Evolutionary conservation across 2,113 vertebrate genomes (phyloP).

Genomic region (Falcunculus frontatus): DNA sequence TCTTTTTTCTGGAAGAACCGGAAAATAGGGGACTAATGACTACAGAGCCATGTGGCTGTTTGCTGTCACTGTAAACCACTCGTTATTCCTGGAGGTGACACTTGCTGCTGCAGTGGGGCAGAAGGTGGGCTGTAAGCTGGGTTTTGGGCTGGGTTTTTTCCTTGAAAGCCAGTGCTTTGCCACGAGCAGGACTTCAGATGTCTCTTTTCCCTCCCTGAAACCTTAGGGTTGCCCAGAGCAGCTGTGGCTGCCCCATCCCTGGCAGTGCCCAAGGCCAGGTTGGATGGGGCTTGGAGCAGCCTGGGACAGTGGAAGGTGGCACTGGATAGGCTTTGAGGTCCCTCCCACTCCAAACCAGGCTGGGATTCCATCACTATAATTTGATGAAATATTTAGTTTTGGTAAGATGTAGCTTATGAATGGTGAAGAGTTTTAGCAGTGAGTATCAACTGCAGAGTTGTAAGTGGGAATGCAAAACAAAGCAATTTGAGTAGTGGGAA

Average conservation of each 20-base stretch:
- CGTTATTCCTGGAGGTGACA: neutral
- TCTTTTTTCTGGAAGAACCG: neutral
- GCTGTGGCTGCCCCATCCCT: neutral
- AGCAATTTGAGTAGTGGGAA: neutral
- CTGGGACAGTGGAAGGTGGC: neutral
- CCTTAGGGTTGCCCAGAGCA: accelerated
- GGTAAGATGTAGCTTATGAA: neutral
- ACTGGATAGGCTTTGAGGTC: accelerated
- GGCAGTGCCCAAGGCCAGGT: neutral
- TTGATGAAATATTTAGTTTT: neutral
- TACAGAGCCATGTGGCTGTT: accelerated
- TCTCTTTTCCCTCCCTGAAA: neutral
- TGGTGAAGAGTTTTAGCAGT: neutral
- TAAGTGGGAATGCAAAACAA: neutral
- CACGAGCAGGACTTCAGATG: neutral
- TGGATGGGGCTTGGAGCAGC: no score
- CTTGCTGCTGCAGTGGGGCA: neutral
- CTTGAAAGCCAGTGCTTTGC: neutral
- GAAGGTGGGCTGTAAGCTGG: neutral
- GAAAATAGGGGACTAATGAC: no score
- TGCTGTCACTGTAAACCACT: accelerated
- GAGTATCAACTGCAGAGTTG: neutral
- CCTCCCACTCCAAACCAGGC: neutral
- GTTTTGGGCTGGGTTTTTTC: accelerated
- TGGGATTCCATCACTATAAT: neutral